Conservation (phyloP, 2,888 invertebrate species). For the Mythimna ferrago region DNA sequence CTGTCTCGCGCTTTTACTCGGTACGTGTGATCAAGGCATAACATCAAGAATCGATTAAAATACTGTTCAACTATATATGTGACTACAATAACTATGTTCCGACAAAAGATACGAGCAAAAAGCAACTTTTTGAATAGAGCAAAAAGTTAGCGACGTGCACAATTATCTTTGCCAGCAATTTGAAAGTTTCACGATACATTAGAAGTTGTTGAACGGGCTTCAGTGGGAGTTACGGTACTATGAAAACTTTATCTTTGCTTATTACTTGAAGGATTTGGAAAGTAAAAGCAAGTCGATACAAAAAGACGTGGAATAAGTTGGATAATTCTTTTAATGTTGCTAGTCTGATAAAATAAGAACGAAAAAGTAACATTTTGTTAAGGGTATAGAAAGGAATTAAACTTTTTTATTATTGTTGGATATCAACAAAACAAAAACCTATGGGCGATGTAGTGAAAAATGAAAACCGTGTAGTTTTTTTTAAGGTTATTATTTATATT, state of each 20-base stretch:
- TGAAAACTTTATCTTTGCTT: not conserved
- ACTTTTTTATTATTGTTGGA: not conserved
- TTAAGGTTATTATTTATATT: not conserved
- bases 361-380: not conserved
- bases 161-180: not conserved
- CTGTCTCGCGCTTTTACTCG: no score
- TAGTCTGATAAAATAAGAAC: not conserved
- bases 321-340: not conserved
- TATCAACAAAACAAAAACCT: not conserved
- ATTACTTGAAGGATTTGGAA: not conserved
- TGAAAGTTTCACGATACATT: conserved; percentile 1
- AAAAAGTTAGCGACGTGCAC: not conserved
- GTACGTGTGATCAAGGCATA: no score
- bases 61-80: no score
- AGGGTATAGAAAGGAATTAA: not conserved
- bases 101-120: not conserved
- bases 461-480: not conserved
- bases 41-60: no score
- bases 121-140: not conserved
- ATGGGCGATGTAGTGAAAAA: not conserved
- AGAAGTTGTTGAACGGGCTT: conserved; percentile 4
- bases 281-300: not conserved
- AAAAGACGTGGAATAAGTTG: not conserved
- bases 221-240: conserved; percentile 34
- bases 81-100: no score